Base-by-base conservation (phyloP, 2,797 vertebrate genomes). In the Podarcis lilfordi region DNA sequence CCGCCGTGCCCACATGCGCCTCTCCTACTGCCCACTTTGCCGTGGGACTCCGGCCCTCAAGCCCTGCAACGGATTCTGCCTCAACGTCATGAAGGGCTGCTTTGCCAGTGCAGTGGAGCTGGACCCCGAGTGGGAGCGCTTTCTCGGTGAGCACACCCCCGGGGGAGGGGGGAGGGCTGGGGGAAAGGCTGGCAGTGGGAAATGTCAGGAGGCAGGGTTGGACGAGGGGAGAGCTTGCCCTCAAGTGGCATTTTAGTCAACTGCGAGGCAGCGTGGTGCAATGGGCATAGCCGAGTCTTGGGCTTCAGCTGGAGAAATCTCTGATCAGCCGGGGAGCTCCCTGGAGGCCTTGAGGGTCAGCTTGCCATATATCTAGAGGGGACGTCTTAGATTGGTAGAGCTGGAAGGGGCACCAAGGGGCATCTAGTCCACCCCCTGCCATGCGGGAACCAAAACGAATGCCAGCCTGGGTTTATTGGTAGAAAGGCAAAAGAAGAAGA, bases 21-120 rank as follows among this genome's bases (percentile, higher is more conserved):
- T 98, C 96, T 98, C 97, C 91, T 98, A 98, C 95, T 98, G 98
- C 94, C 98, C 98, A 0, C 95, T 98, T 89, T 99, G 98, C 86
- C 97, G 97, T 8, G 98, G 98, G n/a, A 86, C 96, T 86, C 97
- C 98, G 35, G 94, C 96, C 4, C 94, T 98, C 80, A 95, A 96
- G 69, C 98, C 98, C 45, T 99, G 98, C 93, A 96, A 97, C 75
- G 96, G 97, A 27, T 97, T 98, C 91, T 98, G 98, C 94, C 98
- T 98, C 82, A 98, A 98, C 2, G 97, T 98, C 93, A 97, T 98
- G 97, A 98, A 98, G 94, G 98, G 98, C 92, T 99, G 98, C 94
- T 96, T 98, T 37, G 98, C 98, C 94, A 98, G 97, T 96, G 96
- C 97, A 95, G 97, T 97, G 0, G 97, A 98, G 91, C 95, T 99